Conservation (phyloP, 2,888 invertebrate genomes). For the Tenthredo scrophulariae region DNA sequence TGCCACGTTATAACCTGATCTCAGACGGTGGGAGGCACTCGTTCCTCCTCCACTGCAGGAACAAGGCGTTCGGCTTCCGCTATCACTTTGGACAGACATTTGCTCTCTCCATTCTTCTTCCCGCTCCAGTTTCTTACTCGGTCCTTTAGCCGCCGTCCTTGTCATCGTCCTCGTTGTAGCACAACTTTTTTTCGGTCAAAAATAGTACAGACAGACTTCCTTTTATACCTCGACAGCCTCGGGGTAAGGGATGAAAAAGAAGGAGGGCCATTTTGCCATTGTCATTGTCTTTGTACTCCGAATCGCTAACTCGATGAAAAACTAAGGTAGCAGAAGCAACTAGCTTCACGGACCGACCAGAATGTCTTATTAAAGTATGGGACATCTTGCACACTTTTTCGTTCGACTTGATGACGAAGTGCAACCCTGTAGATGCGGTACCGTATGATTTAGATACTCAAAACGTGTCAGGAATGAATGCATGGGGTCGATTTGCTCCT, state of each 20-base stretch:
- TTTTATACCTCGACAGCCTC: background rate
- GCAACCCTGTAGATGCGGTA: background rate
- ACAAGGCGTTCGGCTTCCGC: conserved; percentile 26
- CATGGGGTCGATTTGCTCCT: background rate
- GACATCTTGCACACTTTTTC: background rate
- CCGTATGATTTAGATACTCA: background rate
- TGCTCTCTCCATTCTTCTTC: conserved; percentile 24
- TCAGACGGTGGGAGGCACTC: conserved; percentile 9
- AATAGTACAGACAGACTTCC: background rate
- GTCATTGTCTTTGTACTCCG: background rate
- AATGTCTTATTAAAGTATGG: background rate
- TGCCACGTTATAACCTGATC: conserved; percentile 40
- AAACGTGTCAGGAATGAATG: background rate
- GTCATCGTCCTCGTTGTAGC: conserved; percentile 1
- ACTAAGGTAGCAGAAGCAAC: background rate
- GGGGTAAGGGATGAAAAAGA: background rate
- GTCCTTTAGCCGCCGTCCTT: background rate
- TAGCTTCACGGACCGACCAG: background rate
- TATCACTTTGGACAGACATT: conserved; percentile 41
- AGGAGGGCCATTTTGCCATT: background rate
- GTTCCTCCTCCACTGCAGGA: background rate
- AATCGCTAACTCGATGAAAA: background rate
- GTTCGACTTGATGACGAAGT: no score
- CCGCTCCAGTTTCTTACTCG: background rate
- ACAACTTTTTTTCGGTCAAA: background rate